Base-by-base conservation (phyloP, 2,797 vertebrate species). In the Oryzias sinensis region DNA sequence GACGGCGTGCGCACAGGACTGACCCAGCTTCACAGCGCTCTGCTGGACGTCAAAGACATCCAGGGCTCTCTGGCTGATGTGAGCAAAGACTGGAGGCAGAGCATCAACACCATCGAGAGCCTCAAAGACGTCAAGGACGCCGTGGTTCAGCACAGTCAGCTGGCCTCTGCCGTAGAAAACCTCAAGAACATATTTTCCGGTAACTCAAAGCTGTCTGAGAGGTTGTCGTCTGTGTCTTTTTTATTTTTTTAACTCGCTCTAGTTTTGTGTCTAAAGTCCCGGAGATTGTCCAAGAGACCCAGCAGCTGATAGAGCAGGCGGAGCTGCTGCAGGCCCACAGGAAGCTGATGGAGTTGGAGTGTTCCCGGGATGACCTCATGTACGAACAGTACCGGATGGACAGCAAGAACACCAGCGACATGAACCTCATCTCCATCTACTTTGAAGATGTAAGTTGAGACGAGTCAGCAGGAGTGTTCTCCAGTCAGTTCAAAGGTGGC, bases 361-460 rank as follows among this genome's bases (percentile, higher is more conserved):
- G 93, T 72, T 99, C 97, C 0, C 93, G 96, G 0, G 97, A 98
- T 2, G 94, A 97, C 80, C 93, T 99, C 50, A 95, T 99, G 95
- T 98, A 97, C 0, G 97, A 99, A 80, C 97, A 99, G 82, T 98
- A 95, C 73, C 94, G 97, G 1, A 95, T 96, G 93, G 96, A 99
- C 92, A 97, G 95, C 85, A 95, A 90, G 80, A 98, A 98, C 83
- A 90, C 92, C 0, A 94, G 93, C 0, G 97, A 98, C 88, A 98
- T 97, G 94, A 92, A 93, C 67, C 94, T 98, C 53, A 99, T 99
- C 82, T 92, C 92, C 18, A 88, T 83, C 7, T 98, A 97, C 85
- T 99, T 99, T 46, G 94, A 94, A 67, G 86, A 89, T 6, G 89
- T 89, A 53, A 73, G 82, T 74, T 27, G 3, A 16, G 0, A 14